Conservation (phyloP, 2,888 invertebrate genomes). For the Sphaerophoria rueppellii region DNA sequence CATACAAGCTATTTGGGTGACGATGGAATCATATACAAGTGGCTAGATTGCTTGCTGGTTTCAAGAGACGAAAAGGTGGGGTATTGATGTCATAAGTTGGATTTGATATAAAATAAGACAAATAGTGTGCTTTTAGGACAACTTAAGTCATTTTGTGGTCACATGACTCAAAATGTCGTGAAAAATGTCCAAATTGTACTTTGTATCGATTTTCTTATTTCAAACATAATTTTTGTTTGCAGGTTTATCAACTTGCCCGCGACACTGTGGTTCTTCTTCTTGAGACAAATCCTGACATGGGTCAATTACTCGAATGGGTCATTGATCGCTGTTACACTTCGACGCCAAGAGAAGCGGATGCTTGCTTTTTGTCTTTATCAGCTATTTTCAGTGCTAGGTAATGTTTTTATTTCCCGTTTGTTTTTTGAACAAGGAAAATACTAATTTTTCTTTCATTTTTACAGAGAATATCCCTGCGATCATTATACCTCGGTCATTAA, state of each 20-base stretch:
- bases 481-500: constrained; percentile 99
- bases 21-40: constrained; percentile 96
- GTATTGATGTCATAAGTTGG: background rate
- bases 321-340: constrained; percentile 99
- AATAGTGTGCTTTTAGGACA: no score
- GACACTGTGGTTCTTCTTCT: constrained; percentile 96
- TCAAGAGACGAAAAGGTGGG: constrained; percentile 92
- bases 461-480: constrained; percentile 97
- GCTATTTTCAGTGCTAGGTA: constrained; percentile 98
- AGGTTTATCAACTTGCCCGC: constrained; percentile 95
- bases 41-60: constrained; percentile 95
- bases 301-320: constrained; percentile 97
- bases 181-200: no score
- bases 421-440: background rate
- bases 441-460: constrained; percentile 68
- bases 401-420: constrained; percentile 71
- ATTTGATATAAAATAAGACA: no score
- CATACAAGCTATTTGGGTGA: constrained; percentile 92
- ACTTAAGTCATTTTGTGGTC: no score
- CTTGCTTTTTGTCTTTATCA: constrained; percentile 97
- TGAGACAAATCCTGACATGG: constrained; percentile 97
- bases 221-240: constrained; percentile 75
- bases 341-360: constrained; percentile 94
- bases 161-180: no score
- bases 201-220: no score